Conservation (phyloP, 2,113 vertebrate genomes). For the Upupa epops region DNA sequence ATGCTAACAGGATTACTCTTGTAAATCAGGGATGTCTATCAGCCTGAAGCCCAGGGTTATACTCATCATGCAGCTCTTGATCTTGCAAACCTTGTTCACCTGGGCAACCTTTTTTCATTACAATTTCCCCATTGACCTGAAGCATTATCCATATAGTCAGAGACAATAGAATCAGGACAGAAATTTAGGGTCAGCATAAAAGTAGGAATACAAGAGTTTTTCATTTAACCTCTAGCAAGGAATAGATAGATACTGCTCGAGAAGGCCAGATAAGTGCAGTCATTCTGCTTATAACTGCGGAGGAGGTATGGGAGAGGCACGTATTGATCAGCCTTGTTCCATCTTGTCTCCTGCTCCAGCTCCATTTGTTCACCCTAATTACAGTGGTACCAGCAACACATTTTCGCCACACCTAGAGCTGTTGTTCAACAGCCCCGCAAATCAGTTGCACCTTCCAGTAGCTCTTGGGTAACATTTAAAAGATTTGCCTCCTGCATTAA, state of each 20-base stretch:
- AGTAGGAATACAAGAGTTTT: slow-evolving; percentile 22
- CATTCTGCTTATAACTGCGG: background rate
- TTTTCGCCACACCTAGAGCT: background rate
- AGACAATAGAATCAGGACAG: background rate
- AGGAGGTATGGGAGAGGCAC: background rate
- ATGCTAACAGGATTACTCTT: slow-evolving; percentile 34
- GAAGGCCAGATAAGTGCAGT: background rate
- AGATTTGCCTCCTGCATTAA: background rate
- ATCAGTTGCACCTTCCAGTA: background rate
- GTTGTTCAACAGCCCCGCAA: background rate
- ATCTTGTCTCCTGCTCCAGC: background rate
- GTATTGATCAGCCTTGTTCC: slow-evolving; percentile 29
- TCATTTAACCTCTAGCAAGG: slow-evolving; percentile 47
- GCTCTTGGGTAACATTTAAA: background rate
- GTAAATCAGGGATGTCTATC: slow-evolving; percentile 35
- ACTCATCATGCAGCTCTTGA: slow-evolving; percentile 12
- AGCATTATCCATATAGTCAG: background rate
- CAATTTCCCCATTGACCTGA: slow-evolving; percentile 25
- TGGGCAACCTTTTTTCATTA: background rate
- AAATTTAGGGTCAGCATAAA: slow-evolving; percentile 43
- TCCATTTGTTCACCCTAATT: slow-evolving; percentile 13
- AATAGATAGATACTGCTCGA: background rate
- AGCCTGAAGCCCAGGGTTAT: background rate
- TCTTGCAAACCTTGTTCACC: slow-evolving; percentile 20
- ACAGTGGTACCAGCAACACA: background rate